Percentiles rank a stretch among this genome's conserved stretches.
These are phyloP conservation scores for Morone saxatilis DNA, from an alignment of 2,113 vertebrate species.

Conservation along the genomic window DNA sequence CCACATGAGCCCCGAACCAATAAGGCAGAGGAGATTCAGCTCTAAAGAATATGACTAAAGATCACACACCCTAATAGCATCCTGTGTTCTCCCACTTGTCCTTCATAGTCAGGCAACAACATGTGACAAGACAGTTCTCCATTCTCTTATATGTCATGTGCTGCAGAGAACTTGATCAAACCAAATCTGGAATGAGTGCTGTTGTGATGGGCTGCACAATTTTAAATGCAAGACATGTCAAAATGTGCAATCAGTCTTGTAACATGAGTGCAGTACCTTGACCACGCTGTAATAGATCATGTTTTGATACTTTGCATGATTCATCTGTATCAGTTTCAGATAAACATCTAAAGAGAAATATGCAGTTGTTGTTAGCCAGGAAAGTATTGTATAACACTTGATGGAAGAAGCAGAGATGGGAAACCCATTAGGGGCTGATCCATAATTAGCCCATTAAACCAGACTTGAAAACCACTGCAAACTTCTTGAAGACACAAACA, in stretches of 20 bases:
- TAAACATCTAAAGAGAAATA: slow-evolving; percentile 22
- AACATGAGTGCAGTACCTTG: slow-evolving; percentile 12
- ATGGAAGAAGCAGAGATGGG: slow-evolving; percentile 29
- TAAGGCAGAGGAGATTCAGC: slow-evolving; percentile 34
- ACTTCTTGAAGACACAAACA: background rate
- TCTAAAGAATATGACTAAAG: slow-evolving; percentile 3
- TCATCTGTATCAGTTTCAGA: slow-evolving; percentile 21
- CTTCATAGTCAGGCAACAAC: slow-evolving; percentile 59
- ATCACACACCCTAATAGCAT: slow-evolving; percentile 26
- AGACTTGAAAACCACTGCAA: slow-evolving; percentile 11
- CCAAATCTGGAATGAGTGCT: background rate
- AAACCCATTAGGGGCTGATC: slow-evolving; percentile 24
- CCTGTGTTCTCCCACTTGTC: slow-evolving; percentile 26
- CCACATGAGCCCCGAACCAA: slow-evolving; percentile 53
- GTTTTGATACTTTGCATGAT: slow-evolving; percentile 13
- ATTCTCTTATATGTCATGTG: slow-evolving; percentile 23
- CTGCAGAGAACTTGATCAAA: slow-evolving; percentile 14
- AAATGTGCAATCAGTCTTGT: slow-evolving; percentile 31
- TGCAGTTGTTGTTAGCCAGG: slow-evolving; percentile 1
- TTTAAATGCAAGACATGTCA: slow-evolving; percentile 21
- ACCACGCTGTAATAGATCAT: slow-evolving; percentile 16
- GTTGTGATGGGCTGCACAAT: slow-evolving; percentile 16
- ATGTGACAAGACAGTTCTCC: slow-evolving; percentile 28
- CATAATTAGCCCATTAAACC: slow-evolving; percentile 38
- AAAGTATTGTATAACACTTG: slow-evolving; percentile 29